phyloP scores from a whole-genome alignment of 1,140 invertebrate species.

The Ectropis grisescens region DNA sequence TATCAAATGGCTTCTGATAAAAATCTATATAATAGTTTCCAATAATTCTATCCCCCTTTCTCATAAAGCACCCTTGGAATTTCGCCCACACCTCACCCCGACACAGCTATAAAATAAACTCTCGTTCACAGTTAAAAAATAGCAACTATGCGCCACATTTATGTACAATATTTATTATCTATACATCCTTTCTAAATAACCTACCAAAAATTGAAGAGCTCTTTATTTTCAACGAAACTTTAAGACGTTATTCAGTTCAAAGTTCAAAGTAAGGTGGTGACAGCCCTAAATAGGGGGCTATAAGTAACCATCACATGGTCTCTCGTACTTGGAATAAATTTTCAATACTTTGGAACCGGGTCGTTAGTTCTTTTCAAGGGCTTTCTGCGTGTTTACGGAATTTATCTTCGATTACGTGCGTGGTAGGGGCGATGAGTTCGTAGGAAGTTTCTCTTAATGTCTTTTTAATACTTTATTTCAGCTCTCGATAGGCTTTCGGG shows the following conservation, averaged over 20 bases:
- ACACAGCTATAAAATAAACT: constrained; percentile 45
- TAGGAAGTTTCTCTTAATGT: constrained; percentile 33
- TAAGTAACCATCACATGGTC: constrained; percentile 52
- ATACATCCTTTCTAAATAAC: constrained; percentile 17
- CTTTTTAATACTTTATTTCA: constrained; percentile 45
- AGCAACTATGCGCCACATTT: constrained; percentile 36
- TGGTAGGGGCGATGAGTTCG: constrained; percentile 11
- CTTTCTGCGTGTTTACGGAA: constrained; percentile 31
- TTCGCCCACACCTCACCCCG: constrained; percentile 34
- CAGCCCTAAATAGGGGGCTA: constrained; percentile 22
- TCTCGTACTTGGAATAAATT: constrained; percentile 61
- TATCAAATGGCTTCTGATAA: too few relatives aligned
- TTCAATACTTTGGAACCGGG: constrained; percentile 48
- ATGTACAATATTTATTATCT: constrained; percentile 26
- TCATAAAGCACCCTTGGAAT: too few relatives aligned
- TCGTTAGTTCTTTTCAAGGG: constrained; percentile 55
- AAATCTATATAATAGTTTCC: too few relatives aligned
- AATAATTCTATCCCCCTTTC: too few relatives aligned
- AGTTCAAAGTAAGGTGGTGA: too few relatives aligned
- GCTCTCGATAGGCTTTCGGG: constrained; percentile 5
- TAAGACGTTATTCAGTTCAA: too few relatives aligned
- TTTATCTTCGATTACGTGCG: constrained; percentile 30
- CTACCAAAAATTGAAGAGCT: too few relatives aligned
- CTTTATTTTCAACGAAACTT: too few relatives aligned
- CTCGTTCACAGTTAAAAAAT: constrained; percentile 44